Evolutionary conservation across 2,888 invertebrate genomes (phyloP).

Genomic region (Nezara viridula): DNA sequence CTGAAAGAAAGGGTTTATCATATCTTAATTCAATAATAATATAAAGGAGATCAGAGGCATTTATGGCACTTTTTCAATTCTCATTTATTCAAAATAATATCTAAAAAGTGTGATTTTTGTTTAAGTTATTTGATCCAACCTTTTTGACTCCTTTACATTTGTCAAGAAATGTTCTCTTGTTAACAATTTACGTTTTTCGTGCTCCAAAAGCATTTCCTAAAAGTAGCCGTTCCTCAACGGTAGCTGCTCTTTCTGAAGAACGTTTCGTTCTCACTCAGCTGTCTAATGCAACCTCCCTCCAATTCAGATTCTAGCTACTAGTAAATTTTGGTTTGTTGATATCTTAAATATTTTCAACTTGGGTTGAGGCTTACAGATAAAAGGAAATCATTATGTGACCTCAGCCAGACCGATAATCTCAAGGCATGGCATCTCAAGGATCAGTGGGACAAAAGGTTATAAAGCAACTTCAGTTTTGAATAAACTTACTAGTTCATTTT

Average conservation of each 20-base stretch:
- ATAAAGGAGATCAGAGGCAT: no score
- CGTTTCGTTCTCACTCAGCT: background rate
- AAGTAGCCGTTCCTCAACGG: background rate
- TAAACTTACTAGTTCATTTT: background rate
- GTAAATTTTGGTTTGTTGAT: background rate
- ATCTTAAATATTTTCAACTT: background rate
- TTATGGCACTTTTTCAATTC: no score
- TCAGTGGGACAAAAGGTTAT: background rate
- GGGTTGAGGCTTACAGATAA: background rate
- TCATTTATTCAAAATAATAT: no score
- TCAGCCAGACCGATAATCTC: background rate
- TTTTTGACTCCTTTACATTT: no score
- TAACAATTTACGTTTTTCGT: no score
- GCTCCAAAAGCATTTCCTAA: background rate
- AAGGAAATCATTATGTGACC: background rate
- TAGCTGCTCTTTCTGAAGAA: background rate
- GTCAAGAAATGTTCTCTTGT: no score
- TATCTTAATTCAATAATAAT: no score
- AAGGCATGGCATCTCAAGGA: conserved; percentile 15
- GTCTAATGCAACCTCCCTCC: conserved; percentile 1
- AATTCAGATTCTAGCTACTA: background rate
- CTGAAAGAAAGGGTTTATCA: no score
- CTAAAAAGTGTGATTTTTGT: no score
- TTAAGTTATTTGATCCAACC: no score
- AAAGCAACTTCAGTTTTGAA: background rate